Percentiles rank a stretch among this genome's conserved stretches.
These are phyloP conservation scores for Steatornis caripensis DNA, from an alignment of 2,113 vertebrate species.

Conservation along the genomic window DNA sequence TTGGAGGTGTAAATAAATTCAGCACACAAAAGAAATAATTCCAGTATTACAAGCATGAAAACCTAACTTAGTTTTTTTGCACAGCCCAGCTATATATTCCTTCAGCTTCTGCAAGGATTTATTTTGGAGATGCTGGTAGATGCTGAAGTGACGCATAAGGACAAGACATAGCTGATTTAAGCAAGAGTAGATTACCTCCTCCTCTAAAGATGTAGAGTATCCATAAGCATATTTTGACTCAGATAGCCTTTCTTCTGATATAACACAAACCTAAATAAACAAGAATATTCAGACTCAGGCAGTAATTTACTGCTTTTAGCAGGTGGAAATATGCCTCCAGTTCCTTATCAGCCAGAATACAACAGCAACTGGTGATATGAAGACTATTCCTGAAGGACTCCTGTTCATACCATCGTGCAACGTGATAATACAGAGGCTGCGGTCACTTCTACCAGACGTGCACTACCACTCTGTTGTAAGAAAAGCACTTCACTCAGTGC, in stretches of 20 bases:
- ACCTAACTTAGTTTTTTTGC: neutral
- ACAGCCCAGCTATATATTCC: neutral
- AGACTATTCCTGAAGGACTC: neutral
- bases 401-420: neutral
- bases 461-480: neutral
- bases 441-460: neutral
- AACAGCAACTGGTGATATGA: accelerated
- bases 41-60: neutral
- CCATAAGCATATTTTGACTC: neutral
- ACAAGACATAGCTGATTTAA: neutral
- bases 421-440: neutral
- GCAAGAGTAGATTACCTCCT: neutral
- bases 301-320: neutral
- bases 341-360: neutral
- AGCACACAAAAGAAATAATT: neutral
- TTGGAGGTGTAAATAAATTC: neutral
- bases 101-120: neutral
- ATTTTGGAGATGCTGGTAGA: neutral
- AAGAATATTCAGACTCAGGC: neutral
- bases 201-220: neutral
- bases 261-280: neutral
- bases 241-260: neutral
- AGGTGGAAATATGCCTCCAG: neutral
- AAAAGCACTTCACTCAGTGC: neutral
- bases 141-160: neutral